Conservation (phyloP, 2,888 invertebrate species). For the Colostygia pectinataria region DNA sequence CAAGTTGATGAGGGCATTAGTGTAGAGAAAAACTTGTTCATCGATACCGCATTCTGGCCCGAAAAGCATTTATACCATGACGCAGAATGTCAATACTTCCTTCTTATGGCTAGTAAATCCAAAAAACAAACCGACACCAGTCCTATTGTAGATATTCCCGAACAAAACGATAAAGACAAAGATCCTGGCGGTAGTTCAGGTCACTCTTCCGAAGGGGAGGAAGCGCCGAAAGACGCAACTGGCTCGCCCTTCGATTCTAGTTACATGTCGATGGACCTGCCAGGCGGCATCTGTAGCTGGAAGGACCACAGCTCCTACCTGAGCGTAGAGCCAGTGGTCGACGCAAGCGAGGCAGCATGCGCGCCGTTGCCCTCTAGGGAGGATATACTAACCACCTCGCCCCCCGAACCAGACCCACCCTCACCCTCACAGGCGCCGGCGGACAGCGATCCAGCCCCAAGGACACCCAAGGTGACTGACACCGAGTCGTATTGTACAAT, state of each 20-base stretch:
- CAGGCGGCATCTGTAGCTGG: slow-evolving; percentile 92
- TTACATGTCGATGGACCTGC: slow-evolving; percentile 88
- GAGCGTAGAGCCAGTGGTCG: slow-evolving; percentile 72
- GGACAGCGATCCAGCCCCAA: slow-evolving; percentile 53
- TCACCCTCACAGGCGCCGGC: slow-evolving; percentile 71
- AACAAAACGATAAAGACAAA: slow-evolving; percentile 83
- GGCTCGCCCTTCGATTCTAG: slow-evolving; percentile 79
- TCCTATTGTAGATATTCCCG: slow-evolving; percentile 51
- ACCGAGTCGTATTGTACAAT: slow-evolving; percentile 79
- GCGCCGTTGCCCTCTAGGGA: slow-evolving; percentile 53
- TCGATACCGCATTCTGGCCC: slow-evolving; percentile 83
- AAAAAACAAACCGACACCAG: slow-evolving; percentile 52
- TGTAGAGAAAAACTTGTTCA: slow-evolving; percentile 58
- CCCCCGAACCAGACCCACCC: slow-evolving; percentile 71
- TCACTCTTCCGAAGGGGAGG: slow-evolving; percentile 74
- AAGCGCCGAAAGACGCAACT: slow-evolving; percentile 55
- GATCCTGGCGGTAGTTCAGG: slow-evolving; percentile 85
- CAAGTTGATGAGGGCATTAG: slow-evolving; percentile 38
- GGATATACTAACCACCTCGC: slow-evolving; percentile 79
- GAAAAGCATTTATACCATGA: slow-evolving; percentile 85
- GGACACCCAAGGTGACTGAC: slow-evolving; percentile 79
- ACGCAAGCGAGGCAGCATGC: slow-evolving; percentile 39
- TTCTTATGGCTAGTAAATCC: slow-evolving; percentile 73
- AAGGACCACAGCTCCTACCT: slow-evolving; percentile 91
- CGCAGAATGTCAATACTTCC: slow-evolving; percentile 85